These are phyloP conservation scores for Ammospiza nelsoni DNA, from an alignment of 2,113 vertebrate species.

Conservation along the genomic window DNA sequence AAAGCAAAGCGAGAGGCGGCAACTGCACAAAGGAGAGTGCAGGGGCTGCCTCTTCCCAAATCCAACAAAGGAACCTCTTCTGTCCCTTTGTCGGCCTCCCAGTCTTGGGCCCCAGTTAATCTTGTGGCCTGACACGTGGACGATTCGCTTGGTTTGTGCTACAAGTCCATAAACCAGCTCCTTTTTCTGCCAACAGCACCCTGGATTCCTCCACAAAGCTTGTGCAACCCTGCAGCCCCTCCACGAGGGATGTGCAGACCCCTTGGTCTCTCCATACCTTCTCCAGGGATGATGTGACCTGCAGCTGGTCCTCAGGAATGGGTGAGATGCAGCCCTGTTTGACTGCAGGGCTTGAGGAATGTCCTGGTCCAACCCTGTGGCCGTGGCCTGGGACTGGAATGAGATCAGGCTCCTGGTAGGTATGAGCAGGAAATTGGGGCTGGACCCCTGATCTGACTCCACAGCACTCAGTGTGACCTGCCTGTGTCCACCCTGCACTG, in stretches of 20 bases:
- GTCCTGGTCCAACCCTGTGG: fast-evolving
- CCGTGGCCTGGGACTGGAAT: neutral
- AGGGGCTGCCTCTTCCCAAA: neutral
- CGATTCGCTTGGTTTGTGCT: neutral
- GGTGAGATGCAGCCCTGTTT: fast-evolving
- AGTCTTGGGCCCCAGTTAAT: neutral
- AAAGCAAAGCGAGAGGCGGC: neutral
- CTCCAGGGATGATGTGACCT: neutral
- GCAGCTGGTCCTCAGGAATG: neutral
- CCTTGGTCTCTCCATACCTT: neutral
- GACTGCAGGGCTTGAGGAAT: neutral
- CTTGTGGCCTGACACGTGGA: neutral
- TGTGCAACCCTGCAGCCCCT: neutral
- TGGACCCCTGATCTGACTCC: neutral
- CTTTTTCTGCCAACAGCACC: neutral
- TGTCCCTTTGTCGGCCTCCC: neutral
- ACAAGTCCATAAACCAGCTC: neutral
- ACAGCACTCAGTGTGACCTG: neutral
- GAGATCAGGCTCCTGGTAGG: neutral
- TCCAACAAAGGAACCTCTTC: neutral
- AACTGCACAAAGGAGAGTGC: neutral
- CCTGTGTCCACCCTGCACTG: fast-evolving
- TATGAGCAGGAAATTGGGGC: neutral
- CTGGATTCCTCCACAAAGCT: neutral
- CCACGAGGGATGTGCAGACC: neutral